Base-by-base conservation (phyloP, 2,797 vertebrate genomes). In the Gymnothorax javanicus region DNA sequence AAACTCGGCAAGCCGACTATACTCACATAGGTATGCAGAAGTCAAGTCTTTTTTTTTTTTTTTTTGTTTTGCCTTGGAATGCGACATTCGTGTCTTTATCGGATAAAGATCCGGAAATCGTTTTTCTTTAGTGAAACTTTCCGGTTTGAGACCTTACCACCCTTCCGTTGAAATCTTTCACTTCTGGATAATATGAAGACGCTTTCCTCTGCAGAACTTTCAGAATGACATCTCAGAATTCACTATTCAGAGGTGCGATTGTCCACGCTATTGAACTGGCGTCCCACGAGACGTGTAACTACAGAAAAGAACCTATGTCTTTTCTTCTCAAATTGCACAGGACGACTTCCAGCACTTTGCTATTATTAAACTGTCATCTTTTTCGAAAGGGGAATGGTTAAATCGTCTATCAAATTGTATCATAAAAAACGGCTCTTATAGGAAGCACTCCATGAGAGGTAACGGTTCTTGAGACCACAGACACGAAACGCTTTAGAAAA, bases 361-460 rank as follows among this genome's bases (percentile, higher is more conserved):
- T 25, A 33, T 75, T 33, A 62, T 82, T 75, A 85, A 83, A 81
- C 57, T 83, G 86, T 64, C 25, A 83, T 60, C 4, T 71, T 75
- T 77, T 50, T 85, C 56, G 17, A 58, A 20, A 56, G 43, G 12
- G 56, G 25, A 60, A 85, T 75, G 69, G 9, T 77, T 85, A 75
- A 85, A 77, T 77, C 69, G 57, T 79, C 84, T 56, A 43, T 77
- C 56, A 85, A 73, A 17, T 57, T 60, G 43, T 43, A 43, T 43
- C 33, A 43, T 43, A 79, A 50, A 75, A 75, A 57, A 15, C 84
- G 57, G 62, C 67, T 73, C 71, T 85, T 43, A 43, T 43, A 85
- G 56, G 13, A 77, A 56, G 54, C 59, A 73, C 59, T 85, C 71
- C 54, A 25, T 56, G 52, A 2, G 62, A 4, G 77, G 62, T 82